Percentiles rank a stretch among this genome's conserved stretches.
These are phyloP conservation scores for Oeneis ivallda DNA, from an alignment of 2,888 invertebrate species.

Conservation along the genomic window DNA sequence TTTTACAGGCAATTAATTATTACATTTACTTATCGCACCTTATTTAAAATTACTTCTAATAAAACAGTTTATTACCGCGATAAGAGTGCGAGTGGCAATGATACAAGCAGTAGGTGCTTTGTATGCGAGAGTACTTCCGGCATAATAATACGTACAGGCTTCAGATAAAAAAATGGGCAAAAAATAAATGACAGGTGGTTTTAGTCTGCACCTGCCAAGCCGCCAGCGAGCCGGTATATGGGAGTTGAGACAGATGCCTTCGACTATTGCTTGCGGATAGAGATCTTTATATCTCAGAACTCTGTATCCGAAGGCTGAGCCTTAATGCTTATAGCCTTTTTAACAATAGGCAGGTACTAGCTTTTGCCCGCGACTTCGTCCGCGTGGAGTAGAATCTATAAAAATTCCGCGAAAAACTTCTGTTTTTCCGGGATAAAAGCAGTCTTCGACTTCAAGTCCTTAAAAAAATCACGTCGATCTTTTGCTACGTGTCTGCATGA, in stretches of 20 bases:
- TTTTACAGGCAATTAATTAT: too few relatives aligned
- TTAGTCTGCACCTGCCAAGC: constrained; percentile 58
- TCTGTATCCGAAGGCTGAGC: background rate
- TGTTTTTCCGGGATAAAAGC: too few relatives aligned
- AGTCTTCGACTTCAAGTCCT: too few relatives aligned
- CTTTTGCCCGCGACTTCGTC: too few relatives aligned
- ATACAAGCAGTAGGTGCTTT: constrained; percentile 20
- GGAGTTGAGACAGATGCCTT: constrained; percentile 61
- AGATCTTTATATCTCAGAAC: constrained; percentile 10
- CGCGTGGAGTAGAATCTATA: too few relatives aligned
- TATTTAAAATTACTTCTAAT: background rate
- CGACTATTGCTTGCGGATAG: constrained; percentile 19
- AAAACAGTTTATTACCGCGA: background rate
- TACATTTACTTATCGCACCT: too few relatives aligned
- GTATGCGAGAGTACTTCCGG: constrained; percentile 42
- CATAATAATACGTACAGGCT: constrained; percentile 44
- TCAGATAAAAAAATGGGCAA: constrained; percentile 50
- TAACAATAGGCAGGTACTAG: too few relatives aligned
- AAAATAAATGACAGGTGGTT: constrained; percentile 72
- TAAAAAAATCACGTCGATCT: too few relatives aligned
- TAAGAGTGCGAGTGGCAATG: background rate
- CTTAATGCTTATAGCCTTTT: too few relatives aligned
- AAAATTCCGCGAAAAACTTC: too few relatives aligned
- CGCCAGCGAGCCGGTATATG: constrained; percentile 36
- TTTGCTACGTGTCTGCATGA: too few relatives aligned